A percentile compares a stretch with the other conserved stretches of the same genome.
phyloP scores from a whole-genome alignment of 35 echinoderm and acorn worm species.

The Chiridota heheva region DNA sequence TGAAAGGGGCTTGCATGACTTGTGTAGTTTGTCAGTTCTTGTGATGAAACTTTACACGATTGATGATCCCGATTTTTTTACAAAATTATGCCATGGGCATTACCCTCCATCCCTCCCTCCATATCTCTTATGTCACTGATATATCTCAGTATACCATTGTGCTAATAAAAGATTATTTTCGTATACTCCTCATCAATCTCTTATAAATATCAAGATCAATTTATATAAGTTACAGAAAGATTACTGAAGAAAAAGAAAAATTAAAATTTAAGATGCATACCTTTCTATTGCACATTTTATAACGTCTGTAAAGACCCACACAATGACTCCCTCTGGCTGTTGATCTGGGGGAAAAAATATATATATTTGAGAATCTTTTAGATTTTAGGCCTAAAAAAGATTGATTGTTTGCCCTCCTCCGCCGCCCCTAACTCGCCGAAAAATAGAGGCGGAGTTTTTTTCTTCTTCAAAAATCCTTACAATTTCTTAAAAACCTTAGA shows the following conservation, averaged over 20 bases:
- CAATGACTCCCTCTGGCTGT: conserved; percentile 67
- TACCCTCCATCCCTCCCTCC: background rate
- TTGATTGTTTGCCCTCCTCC: no score
- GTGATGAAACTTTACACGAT: background rate
- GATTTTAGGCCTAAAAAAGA: no score
- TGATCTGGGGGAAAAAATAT: conserved; percentile 38
- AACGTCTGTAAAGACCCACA: conserved; percentile 91
- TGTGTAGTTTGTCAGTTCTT: background rate
- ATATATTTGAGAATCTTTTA: no score
- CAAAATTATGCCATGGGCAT: no score
- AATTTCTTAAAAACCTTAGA: no score
- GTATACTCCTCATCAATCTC: background rate
- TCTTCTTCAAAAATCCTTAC: no score
- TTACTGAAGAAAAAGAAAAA: background rate
- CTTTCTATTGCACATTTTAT: conserved; percentile 95
- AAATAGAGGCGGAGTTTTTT: no score
- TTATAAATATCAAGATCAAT: background rate
- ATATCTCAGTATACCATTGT: background rate
- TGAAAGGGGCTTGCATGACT: background rate
- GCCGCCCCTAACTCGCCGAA: no score
- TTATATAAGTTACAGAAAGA: background rate
- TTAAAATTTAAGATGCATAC: conserved; percentile 44
- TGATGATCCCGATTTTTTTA: no score
- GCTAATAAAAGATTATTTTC: background rate
- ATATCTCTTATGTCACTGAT: background rate